Percentiles rank a stretch among this genome's conserved stretches.
Evolutionary conservation across 2,797 vertebrate species (phyloP).

Genomic region (Amblyopsis hoosieri): DNA sequence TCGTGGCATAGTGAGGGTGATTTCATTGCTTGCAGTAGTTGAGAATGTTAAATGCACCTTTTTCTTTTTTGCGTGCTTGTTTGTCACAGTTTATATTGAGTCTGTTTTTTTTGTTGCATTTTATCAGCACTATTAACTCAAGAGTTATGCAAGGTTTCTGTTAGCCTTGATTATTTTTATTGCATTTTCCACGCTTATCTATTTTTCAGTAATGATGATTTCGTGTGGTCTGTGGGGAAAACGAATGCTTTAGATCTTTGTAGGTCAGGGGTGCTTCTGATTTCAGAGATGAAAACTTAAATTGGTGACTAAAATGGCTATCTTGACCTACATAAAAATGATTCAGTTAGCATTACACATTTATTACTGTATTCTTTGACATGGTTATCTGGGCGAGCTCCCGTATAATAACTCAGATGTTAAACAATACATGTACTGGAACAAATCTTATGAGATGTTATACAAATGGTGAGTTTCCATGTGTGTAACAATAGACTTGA

Average conservation of each 20-base stretch:
- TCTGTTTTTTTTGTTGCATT: constrained; percentile 3
- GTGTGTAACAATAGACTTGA: too few species aligned
- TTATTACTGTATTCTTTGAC: background rate
- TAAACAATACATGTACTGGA: too few species aligned
- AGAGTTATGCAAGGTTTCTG: background rate
- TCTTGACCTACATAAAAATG: background rate
- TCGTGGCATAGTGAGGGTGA: constrained; percentile 17
- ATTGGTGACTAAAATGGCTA: too few species aligned
- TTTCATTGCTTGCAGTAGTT: constrained; percentile 15
- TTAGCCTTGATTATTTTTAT: background rate
- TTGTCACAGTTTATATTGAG: constrained; percentile 7
- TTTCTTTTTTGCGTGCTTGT: constrained; percentile 20
- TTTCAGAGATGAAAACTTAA: too few species aligned
- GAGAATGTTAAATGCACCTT: constrained; percentile 10
- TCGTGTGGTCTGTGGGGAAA: too few species aligned
- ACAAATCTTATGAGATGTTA: too few species aligned
- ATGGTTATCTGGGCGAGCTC: background rate
- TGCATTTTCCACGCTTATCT: background rate
- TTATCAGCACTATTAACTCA: constrained; percentile 1
- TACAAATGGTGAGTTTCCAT: too few species aligned
- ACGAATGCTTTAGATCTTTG: too few species aligned
- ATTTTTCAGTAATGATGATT: background rate
- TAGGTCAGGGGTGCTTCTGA: too few species aligned
- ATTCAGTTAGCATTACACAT: background rate
- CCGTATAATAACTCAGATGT: too few species aligned